Base-by-base conservation (phyloP, 1,140 invertebrate species). In the Matsumurasca onukii region DNA sequence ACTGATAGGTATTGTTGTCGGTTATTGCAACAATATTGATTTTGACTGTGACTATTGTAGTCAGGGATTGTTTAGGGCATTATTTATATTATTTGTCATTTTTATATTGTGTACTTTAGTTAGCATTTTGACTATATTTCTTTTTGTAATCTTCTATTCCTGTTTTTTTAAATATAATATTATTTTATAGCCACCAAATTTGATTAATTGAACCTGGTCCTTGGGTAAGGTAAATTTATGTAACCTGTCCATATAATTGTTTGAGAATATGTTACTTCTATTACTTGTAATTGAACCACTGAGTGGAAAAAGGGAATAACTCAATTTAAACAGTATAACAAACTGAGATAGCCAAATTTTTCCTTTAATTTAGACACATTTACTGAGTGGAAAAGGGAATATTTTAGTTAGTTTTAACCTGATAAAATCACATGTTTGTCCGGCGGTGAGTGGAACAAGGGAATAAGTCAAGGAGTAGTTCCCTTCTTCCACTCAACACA, bases 221-320 rank as follows among this genome's bases (percentile, higher is more conserved):
- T n/a, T n/a, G n/a, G n/a, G n/a, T n/a, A n/a, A n/a, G n/a, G n/a
- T n/a, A n/a, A n/a, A n/a, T n/a, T n/a, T n/a, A n/a, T n/a, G n/a
- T n/a, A n/a, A n/a, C n/a, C n/a, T n/a, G n/a, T n/a, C n/a, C n/a
- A n/a, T n/a, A n/a, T n/a, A n/a, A n/a, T n/a, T n/a, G n/a, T n/a
- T n/a, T n/a, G n/a, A n/a, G n/a, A n/a, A n/a, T n/a, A n/a, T n/a
- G n/a, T n/a, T n/a, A n/a, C n/a, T n/a, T 45, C n/a, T n/a, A n/a
- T n/a, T n/a, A n/a, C n/a, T n/a, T n/a, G n/a, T n/a, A n/a, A n/a
- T n/a, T n/a, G n/a, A n/a, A n/a, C n/a, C n/a, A n/a, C n/a, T n/a
- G n/a, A n/a, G n/a, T n/a, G n/a, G n/a, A n/a, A n/a, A n/a, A 39
- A 39, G 34, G 34, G 34, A 39, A 39, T 39, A 39, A 39, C 34